phyloP scores from a whole-genome alignment of 2,113 vertebrate genomes.

The Heterotilapia buettikoferi region DNA sequence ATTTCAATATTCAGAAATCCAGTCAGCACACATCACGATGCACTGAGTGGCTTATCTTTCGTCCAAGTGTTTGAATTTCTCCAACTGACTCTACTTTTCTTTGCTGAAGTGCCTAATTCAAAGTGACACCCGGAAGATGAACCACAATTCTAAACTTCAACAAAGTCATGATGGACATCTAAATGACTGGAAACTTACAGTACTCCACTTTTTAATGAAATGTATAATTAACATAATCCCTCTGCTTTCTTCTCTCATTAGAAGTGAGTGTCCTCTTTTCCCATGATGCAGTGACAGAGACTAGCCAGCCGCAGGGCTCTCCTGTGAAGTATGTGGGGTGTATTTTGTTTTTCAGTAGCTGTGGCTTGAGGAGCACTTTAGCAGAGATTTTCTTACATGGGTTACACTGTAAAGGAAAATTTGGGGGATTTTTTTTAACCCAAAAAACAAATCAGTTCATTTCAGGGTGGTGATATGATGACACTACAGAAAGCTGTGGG shows the following conservation, averaged over 20 bases:
- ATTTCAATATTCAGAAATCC: background rate
- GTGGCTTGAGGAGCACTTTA: background rate
- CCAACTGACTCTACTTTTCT: background rate
- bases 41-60: background rate
- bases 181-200: background rate
- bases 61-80: background rate
- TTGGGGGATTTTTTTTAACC: background rate
- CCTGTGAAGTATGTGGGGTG: background rate
- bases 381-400: background rate
- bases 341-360: conserved; percentile 19
- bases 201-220: background rate
- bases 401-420: background rate
- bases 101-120: background rate
- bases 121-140: background rate
- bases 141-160: background rate
- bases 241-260: background rate
- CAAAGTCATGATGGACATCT: background rate
- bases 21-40: background rate
- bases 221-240: background rate
- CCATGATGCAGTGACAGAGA: background rate
- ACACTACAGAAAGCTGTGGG: background rate
- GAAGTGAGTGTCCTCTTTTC: background rate
- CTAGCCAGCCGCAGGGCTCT: background rate
- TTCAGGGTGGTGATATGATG: background rate
- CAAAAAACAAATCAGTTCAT: background rate